Conservation (phyloP, 2,113 vertebrate species). For the Potamarius usumacintae region DNA sequence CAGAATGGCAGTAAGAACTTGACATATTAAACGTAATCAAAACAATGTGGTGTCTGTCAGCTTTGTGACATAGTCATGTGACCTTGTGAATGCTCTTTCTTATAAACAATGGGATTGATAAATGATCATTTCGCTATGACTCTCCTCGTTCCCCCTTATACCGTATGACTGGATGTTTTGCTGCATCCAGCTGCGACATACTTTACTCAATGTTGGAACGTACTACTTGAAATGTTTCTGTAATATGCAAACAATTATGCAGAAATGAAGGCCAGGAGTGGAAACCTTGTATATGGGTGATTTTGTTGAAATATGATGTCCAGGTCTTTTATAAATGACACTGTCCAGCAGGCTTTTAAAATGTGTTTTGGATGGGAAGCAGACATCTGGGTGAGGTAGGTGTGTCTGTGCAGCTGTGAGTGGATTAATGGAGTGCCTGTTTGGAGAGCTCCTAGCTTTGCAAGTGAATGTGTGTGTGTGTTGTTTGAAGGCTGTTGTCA, state of each 20-base stretch:
- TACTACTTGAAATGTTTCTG: slow-evolving; percentile 47
- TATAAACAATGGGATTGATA: background rate
- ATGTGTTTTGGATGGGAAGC: slow-evolving; percentile 61
- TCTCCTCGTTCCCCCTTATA: background rate
- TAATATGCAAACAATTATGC: slow-evolving; percentile 64
- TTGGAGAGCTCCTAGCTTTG: background rate
- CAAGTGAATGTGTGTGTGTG: slow-evolving; percentile 2
- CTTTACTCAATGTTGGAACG: slow-evolving; percentile 33
- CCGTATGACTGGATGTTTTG: background rate
- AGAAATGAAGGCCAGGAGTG: slow-evolving; percentile 56
- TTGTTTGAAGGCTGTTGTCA: slow-evolving; percentile 21
- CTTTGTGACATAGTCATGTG: background rate
- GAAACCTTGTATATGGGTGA: slow-evolving; percentile 53
- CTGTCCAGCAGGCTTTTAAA: slow-evolving; percentile 60
- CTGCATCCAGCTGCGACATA: background rate
- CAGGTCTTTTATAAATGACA: slow-evolving; percentile 55
- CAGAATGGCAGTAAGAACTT: background rate
- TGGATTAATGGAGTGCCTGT: slow-evolving; percentile 29
- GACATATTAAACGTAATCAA: background rate
- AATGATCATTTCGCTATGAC: background rate
- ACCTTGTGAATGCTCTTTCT: background rate
- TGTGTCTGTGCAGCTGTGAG: slow-evolving; percentile 41
- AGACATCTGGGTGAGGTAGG: slow-evolving; percentile 53
- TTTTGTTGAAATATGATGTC: slow-evolving; percentile 61
- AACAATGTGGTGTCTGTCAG: background rate